Evolutionary conservation across 2,888 invertebrate genomes (phyloP), one percentile per base, ranked within the genome.

Genomic region (Disparrhopalites patrizii): DNA sequence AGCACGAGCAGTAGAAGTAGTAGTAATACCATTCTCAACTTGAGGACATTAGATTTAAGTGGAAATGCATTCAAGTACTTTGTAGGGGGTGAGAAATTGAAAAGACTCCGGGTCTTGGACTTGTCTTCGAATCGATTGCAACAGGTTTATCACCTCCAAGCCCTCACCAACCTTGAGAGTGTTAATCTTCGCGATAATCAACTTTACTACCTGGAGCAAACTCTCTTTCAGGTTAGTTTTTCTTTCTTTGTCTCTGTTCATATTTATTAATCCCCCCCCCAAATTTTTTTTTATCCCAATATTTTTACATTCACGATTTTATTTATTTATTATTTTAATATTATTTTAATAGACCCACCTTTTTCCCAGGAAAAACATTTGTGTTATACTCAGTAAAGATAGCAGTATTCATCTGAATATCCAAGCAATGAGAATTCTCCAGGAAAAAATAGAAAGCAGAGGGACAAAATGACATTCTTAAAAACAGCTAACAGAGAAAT

Each of bases 171-270:
- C 60, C 68, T 75, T 25, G 73, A 75, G 61, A 75, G 75, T 65
- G 68, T 75, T 68, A 75, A 75, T 73, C 71, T 75, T 27, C 66
- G 73, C 65, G 71, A 71, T 72, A 75, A 75, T 71, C 68, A 62
- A 50, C 70, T 75, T 68, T 61, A 66, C 33, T 67, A 65, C 65
- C 69, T 75, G n/a, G 62, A 68, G 58, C 69, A 69, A 40, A 65
- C 67, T 65, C 67, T 70, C 55, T 75, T 75, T 69, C 75, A 75
- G 72, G 75, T 75, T 63, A 71, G 68, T 72, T 25, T 36, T 36
- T 7, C 7, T 36, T 36, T 10, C 15, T 36, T 36, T 36, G 36
- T 36, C 7, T 36, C n/a, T n/a, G n/a, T n/a, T n/a, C n/a, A n/a
- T n/a, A n/a, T n/a, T n/a, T n/a, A n/a, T n/a, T n/a, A n/a, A n/a